Base-by-base conservation (phyloP, 2,888 invertebrate species). In the Sussaba pulchella region DNA sequence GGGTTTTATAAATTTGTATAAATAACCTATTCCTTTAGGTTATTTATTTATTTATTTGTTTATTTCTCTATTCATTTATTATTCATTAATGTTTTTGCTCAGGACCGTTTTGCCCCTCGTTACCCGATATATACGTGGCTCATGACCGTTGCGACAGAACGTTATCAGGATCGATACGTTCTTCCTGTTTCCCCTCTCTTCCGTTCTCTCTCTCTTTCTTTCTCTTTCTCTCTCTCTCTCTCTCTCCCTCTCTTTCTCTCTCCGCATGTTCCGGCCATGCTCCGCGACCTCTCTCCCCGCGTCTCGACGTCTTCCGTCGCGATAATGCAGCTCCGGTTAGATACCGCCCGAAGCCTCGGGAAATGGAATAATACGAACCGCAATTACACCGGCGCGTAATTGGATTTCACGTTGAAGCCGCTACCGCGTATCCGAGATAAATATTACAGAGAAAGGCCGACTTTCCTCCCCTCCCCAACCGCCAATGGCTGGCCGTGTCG, bases 121-220 rank as follows among this genome's bases (percentile, higher is more conserved):
- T n/a, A n/a, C n/a, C n/a, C n/a, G n/a, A 12, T 31, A 43, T 45
- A 19, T 43, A 14, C 3, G 43, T 24, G 39, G 21, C 50, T 50
- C 39, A 39, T 21, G 8, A 39, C 36, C 47, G 36, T 31, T 64
- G 71, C 71, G 64, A 71, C 66, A 77, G 66, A 71, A 57, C 64
- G 45, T 14, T n/a, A 26, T 31, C 43, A 50, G 26, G 71, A 77
- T 77, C 77, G 71, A 77, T 71, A 77, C 47, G 39, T 71, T 64
- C 77, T 77, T 71, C 70, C 77, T 70, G 77, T 26, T 52, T n/a
- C n/a, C n/a, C n/a, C n/a, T n/a, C n/a, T n/a, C n/a, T n/a, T n/a
- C n/a, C n/a, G n/a, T n/a, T n/a, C n/a, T n/a, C n/a, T n/a, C n/a
- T n/a, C n/a, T n/a, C n/a, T n/a, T n/a, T n/a, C n/a, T n/a, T n/a